These are phyloP conservation scores for Mola mola DNA, from an alignment of 2,113 vertebrate species.

Conservation along the genomic window DNA sequence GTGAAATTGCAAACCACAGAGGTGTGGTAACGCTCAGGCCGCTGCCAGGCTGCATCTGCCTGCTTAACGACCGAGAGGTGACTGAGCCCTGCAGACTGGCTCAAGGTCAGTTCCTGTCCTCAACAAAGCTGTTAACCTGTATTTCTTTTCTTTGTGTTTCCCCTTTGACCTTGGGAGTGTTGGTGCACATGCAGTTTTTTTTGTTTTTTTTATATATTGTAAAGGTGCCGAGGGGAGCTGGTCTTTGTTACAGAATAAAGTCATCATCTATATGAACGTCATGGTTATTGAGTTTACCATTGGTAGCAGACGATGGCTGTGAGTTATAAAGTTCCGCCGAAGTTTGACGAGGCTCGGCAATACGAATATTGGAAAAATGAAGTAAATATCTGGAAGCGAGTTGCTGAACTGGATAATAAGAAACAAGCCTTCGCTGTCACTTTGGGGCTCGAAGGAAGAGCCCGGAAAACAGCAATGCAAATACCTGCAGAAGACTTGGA, in stretches of 20 bases:
- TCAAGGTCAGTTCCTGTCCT: slow-evolving; percentile 84
- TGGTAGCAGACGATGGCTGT: not conserved
- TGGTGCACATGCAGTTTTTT: too few species aligned
- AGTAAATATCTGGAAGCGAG: not conserved
- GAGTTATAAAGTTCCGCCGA: not conserved
- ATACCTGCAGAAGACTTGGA: not conserved
- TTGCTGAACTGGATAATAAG: not conserved
- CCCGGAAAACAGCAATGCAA: not conserved
- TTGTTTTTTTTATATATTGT: too few species aligned
- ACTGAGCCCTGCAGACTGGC: slow-evolving; percentile 87
- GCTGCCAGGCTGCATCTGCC: slow-evolving; percentile 81
- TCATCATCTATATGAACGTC: too few species aligned
- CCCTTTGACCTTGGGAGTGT: too few species aligned
- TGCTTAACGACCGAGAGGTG: slow-evolving; percentile 88
- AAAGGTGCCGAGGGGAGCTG: too few species aligned
- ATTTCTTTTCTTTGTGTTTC: too few species aligned
- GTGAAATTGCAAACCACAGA: slow-evolving; percentile 87
- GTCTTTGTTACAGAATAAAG: too few species aligned
- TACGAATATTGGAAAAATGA: not conserved
- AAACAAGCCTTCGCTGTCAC: not conserved
- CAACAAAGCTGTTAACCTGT: not conserved
- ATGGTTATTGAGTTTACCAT: not conserved
- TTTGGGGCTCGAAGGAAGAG: not conserved
- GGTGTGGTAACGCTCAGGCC: slow-evolving; percentile 89
- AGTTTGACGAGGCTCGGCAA: not conserved